Percentiles rank a stretch among this genome's conserved stretches.
These are phyloP conservation scores for Latrodectus hesperus DNA, from an alignment of 2,888 invertebrate genomes.

Conservation along the genomic window DNA sequence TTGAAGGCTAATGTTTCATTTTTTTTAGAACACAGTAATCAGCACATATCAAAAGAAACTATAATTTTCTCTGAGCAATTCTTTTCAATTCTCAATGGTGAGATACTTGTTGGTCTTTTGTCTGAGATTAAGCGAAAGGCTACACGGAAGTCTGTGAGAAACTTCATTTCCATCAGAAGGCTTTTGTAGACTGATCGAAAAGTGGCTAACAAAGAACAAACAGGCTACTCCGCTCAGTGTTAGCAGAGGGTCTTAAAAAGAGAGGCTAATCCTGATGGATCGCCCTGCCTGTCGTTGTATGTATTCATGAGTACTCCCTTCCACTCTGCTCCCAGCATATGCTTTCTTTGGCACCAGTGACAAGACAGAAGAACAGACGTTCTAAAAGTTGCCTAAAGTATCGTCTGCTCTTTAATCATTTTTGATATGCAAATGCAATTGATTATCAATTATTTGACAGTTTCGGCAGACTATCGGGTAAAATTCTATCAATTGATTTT, in stretches of 20 bases:
- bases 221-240: constrained; percentile 46
- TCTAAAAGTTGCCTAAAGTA: not conserved
- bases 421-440: not conserved
- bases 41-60: not conserved
- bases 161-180: too few species aligned
- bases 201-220: constrained; percentile 43
- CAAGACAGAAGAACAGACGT: not conserved
- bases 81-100: not conserved
- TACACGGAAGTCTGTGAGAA: not conserved
- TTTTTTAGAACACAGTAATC: not conserved
- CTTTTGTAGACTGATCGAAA: not conserved
- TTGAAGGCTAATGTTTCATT: not conserved
- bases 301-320: not conserved
- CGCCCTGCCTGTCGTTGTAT: constrained; percentile 6
- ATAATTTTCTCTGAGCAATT: not conserved
- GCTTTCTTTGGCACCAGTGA: constrained; percentile 7
- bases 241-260: constrained; percentile 31
- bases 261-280: constrained; percentile 65
- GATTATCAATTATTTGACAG: too few species aligned
- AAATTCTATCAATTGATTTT: too few species aligned
- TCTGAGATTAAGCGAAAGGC: not conserved
- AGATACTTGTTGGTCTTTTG: not conserved
- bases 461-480: too few species aligned
- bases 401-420: not conserved
- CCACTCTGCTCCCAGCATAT: constrained; percentile 23